Percentiles rank a stretch among this genome's conserved stretches.
phyloP scores from a whole-genome alignment of 2,797 vertebrate genomes.

The Fringilla coelebs region DNA sequence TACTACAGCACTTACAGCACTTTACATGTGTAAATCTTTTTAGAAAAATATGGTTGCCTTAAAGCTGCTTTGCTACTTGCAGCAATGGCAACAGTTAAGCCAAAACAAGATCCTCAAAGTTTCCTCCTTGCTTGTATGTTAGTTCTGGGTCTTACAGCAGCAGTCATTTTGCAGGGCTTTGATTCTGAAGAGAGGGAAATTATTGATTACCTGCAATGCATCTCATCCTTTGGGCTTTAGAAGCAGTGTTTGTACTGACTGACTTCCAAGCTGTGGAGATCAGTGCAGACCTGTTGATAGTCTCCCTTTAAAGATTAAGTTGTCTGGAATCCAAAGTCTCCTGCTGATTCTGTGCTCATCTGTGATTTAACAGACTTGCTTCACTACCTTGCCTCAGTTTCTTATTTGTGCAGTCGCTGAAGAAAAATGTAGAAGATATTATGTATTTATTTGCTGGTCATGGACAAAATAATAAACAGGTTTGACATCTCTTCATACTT shows the following conservation, averaged over 20 bases:
- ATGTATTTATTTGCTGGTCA: neutral
- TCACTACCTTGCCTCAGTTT: neutral
- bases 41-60: neutral
- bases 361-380: neutral
- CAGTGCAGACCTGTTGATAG: neutral
- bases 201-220: neutral
- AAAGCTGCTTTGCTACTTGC: neutral
- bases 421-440: neutral
- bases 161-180: neutral
- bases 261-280: neutral
- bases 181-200: neutral
- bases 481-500: neutral
- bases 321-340: neutral
- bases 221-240: neutral
- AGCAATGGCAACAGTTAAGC: neutral
- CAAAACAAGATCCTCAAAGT: neutral
- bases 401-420: neutral
- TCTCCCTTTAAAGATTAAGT: neutral
- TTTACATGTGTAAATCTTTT: neutral
- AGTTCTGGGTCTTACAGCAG: neutral
- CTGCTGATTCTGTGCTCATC: neutral
- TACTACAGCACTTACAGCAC: neutral
- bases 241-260: neutral
- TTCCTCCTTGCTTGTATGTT: neutral
- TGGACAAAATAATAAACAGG: neutral